Evolutionary conservation across 2,113 vertebrate species (phyloP).

Genomic region (Gavia stellata): DNA sequence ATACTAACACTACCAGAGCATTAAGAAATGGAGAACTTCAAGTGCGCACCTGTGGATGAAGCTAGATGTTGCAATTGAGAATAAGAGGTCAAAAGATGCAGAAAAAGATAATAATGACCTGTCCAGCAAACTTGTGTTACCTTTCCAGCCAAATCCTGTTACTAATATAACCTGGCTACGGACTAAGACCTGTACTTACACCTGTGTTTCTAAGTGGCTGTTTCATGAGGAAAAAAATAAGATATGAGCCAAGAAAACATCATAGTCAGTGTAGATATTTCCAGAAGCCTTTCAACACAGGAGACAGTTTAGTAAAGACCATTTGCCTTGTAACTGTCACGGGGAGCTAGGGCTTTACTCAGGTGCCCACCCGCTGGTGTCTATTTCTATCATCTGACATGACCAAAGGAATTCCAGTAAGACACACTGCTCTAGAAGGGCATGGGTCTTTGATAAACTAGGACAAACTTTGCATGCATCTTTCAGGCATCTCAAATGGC

Average conservation of each 20-base stretch:
- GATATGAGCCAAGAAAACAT: neutral
- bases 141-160: neutral
- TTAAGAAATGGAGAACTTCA: neutral
- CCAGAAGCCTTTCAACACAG: neutral
- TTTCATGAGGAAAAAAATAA: neutral
- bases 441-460: neutral
- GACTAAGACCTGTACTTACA: neutral
- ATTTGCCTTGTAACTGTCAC: neutral
- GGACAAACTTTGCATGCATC: neutral
- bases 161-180: neutral
- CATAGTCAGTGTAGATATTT: neutral
- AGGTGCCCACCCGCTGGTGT: neutral
- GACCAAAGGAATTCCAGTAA: neutral
- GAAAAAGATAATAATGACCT: neutral
- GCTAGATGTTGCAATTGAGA: neutral
- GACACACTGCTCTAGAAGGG: neutral
- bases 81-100: neutral
- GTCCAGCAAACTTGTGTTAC: neutral
- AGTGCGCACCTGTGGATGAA: accelerated
- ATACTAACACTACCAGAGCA: neutral
- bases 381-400: neutral
- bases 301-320: neutral
- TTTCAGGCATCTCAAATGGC: neutral
- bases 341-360: neutral
- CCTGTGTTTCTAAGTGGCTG: neutral